Evolutionary conservation across 2,797 vertebrate genomes (phyloP), one percentile per base, ranked within the genome.

Genomic region (Ctenosaura bakeri): DNA sequence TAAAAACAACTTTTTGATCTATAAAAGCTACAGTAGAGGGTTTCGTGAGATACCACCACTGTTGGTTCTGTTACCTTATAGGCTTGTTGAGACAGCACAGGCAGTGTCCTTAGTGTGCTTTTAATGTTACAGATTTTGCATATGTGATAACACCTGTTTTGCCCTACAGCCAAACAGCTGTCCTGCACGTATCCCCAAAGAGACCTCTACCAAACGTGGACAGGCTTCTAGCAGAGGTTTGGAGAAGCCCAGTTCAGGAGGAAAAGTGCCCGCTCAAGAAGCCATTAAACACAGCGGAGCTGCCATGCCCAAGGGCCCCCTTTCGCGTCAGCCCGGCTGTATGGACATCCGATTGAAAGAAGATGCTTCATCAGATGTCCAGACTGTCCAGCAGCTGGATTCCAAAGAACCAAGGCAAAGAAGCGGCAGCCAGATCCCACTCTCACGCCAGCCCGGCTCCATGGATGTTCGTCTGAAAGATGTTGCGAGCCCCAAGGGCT

Each of bases 361-460:
- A 2, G 32, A 52, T 0, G 0, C 0, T 0, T 1, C 46, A 6
- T 86, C 0, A 0, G 29, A 91, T 1, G 14, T 24, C 24, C 82
- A 10, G 0, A 59, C 76, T 0, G 3, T 1, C 0, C 0, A 0
- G 7, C 79, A 64, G 38, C 52, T 18, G 12, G 56, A 24, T 5
- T 10, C 52, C 16, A 76, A 3, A 42, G 82, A 73, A 0, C 9
- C 12, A 0, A 9, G 18, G 46, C 6, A 0, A 0, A 1, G 42
- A 35, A 6, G 0, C 1, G 2, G 14, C 0, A 18, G 54, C 2
- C 62, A 84, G 0, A 32, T 89, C 56, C 88, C 81, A 1, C 0
- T 38, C 8, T 77, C 90, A 4, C 88, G 14, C 3, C 89, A 80
- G 24, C 86, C 89, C 0, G 83, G 76, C 2, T 83, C 2, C n/a